These are phyloP conservation scores for Gasteruption jaculator DNA, from an alignment of 2,888 invertebrate species.

Conservation along the genomic window DNA sequence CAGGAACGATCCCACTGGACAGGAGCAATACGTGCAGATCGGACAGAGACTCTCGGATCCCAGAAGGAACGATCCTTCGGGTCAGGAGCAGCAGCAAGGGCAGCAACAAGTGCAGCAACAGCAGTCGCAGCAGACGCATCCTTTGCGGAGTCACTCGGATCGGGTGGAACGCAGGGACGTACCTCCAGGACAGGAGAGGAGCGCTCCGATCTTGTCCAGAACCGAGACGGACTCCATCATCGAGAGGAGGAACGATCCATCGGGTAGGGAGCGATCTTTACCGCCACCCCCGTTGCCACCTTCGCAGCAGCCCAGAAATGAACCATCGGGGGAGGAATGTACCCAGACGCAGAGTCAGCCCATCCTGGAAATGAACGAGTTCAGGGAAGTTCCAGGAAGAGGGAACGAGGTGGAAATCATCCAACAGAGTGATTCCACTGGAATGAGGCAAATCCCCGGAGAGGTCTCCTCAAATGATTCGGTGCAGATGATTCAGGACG, in stretches of 20 bases:
- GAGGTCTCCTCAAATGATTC: slow-evolving; percentile 43
- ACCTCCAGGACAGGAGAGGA: slow-evolving; percentile 38
- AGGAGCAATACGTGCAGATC: slow-evolving; percentile 40
- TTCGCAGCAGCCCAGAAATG: slow-evolving; percentile 41
- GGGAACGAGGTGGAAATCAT: slow-evolving; percentile 38
- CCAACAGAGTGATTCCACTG: slow-evolving; percentile 33
- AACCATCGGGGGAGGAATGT: slow-evolving; percentile 46
- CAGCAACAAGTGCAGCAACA: slow-evolving; percentile 16
- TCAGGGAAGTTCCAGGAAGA: slow-evolving; percentile 42
- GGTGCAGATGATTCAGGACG: slow-evolving; percentile 31
- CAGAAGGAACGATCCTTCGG: slow-evolving; percentile 45
- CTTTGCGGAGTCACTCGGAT: slow-evolving; percentile 31
- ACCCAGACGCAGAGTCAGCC: slow-evolving; percentile 27
- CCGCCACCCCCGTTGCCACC: slow-evolving; percentile 32
- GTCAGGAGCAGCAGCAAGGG: slow-evolving; percentile 36
- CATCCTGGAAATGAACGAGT: slow-evolving; percentile 34
- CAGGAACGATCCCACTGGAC: slow-evolving; percentile 47
- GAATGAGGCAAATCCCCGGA: slow-evolving; percentile 42
- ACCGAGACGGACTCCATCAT: slow-evolving; percentile 30
- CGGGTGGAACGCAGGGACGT: slow-evolving; percentile 37
- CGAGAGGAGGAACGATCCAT: slow-evolving; percentile 47
- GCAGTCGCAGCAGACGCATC: slow-evolving; percentile 18
- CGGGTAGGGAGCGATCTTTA: slow-evolving; percentile 44
- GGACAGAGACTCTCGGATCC: slow-evolving; percentile 38
- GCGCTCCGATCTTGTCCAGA: slow-evolving; percentile 27